Conservation (phyloP, 2,113 vertebrate genomes). For the Corythaeola cristata region DNA sequence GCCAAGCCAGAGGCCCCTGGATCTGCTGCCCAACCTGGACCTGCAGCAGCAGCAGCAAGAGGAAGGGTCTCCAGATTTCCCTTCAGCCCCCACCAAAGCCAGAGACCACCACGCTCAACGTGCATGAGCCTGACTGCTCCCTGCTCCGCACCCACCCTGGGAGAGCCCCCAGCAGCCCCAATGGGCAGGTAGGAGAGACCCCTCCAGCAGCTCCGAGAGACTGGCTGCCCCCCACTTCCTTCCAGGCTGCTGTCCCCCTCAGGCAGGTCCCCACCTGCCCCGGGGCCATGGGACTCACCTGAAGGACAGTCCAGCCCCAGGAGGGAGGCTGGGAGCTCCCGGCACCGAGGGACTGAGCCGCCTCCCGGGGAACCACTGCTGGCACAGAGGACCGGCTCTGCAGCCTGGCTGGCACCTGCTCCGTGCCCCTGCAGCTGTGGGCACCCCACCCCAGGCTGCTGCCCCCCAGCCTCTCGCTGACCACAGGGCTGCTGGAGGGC, state of each 20-base stretch:
- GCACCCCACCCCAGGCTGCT: neutral
- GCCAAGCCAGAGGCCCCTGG: neutral
- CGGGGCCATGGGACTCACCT: neutral
- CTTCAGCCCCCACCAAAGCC: neutral
- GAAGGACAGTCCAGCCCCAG: neutral
- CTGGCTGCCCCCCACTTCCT: neutral
- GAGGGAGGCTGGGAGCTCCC: neutral
- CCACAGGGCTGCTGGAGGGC: neutral
- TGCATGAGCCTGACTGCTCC: neutral
- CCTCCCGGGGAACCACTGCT: accelerated
- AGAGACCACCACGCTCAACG: neutral
- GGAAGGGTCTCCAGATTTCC: neutral
- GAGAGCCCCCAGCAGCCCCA: neutral
- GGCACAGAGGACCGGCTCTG: neutral
- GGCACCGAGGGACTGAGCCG: neutral
- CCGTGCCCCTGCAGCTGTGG: neutral
- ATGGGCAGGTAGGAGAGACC: neutral
- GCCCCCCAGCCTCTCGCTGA: neutral
- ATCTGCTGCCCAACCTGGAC: neutral
- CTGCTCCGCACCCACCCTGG: neutral
- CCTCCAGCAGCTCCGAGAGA: accelerated
- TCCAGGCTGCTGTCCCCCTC: neutral
- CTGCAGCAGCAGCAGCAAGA: neutral
- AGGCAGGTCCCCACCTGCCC: neutral
- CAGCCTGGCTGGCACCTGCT: neutral